Evolutionary conservation across 2,797 vertebrate genomes (phyloP).

Genomic region (Semotilus atromaculatus): DNA sequence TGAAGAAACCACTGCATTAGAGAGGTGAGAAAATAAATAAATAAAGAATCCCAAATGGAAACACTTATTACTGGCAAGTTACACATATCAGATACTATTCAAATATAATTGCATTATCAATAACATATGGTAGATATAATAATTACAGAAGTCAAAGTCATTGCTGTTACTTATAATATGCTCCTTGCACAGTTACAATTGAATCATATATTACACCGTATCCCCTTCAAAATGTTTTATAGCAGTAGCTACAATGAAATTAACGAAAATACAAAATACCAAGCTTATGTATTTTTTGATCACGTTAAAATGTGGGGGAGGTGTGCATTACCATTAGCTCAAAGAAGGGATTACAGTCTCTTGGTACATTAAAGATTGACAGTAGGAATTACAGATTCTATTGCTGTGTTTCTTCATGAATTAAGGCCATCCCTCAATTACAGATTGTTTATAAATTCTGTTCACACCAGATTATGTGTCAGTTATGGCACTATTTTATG

Average conservation of each 20-base stretch:
- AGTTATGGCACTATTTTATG: conserved; percentile 53
- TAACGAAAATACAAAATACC: too few species aligned
- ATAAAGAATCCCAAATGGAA: too few species aligned
- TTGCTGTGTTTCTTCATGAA: conserved; percentile 40
- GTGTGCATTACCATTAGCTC: not conserved
- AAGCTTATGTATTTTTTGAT: not conserved
- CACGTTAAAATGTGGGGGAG: not conserved
- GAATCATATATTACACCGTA: too few species aligned
- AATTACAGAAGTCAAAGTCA: too few species aligned
- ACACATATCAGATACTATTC: too few species aligned
- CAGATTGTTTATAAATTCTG: conserved; percentile 33
- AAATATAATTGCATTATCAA: too few species aligned
- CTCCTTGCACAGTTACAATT: too few species aligned
- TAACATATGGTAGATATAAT: not conserved
- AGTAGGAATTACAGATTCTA: not conserved
- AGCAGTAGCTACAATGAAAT: too few species aligned
- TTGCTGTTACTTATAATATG: too few species aligned
- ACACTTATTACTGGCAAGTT: too few species aligned
- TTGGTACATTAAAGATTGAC: not conserved
- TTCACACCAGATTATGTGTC: not conserved
- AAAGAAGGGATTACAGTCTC: not conserved
- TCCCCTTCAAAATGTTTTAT: too few species aligned
- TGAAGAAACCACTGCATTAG: not conserved
- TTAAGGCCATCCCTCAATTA: conserved; percentile 22
- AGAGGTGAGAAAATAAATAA: not conserved